Percentiles rank a stretch among this genome's conserved stretches.
phyloP scores from a whole-genome alignment of 2,113 vertebrate genomes.

The Tupaia chinensis region DNA sequence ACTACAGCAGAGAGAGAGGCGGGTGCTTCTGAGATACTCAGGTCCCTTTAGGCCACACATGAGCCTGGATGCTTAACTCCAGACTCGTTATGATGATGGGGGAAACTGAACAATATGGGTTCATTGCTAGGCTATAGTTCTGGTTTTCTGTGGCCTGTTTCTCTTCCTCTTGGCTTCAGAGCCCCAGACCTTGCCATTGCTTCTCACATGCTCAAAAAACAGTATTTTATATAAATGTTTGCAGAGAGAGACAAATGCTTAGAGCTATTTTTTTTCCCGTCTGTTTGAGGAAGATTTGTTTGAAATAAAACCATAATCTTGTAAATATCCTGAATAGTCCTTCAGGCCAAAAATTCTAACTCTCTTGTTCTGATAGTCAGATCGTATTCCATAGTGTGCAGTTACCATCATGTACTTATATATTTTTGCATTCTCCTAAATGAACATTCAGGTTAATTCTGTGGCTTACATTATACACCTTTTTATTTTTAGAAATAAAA shows the following conservation, averaged over 20 bases:
- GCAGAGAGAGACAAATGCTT: background rate
- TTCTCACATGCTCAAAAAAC: background rate
- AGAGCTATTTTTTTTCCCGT: background rate
- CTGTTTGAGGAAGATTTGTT: background rate
- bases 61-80: background rate
- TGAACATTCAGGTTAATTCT: background rate
- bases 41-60: background rate
- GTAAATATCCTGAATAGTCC: background rate
- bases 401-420: background rate
- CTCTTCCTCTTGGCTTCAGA: background rate
- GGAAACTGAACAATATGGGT: background rate
- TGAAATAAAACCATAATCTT: background rate
- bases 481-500: background rate
- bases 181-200: background rate
- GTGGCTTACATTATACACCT: background rate
- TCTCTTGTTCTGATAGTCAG: background rate
- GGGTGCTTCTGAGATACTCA: background rate
- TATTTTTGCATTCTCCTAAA: background rate
- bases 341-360: background rate
- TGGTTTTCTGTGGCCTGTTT: background rate
- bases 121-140: background rate
- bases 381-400: background rate
- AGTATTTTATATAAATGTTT: background rate
- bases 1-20: background rate
- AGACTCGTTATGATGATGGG: background rate